Conservation (phyloP, 1,140 invertebrate genomes). For the Frieseomelitta varia region DNA sequence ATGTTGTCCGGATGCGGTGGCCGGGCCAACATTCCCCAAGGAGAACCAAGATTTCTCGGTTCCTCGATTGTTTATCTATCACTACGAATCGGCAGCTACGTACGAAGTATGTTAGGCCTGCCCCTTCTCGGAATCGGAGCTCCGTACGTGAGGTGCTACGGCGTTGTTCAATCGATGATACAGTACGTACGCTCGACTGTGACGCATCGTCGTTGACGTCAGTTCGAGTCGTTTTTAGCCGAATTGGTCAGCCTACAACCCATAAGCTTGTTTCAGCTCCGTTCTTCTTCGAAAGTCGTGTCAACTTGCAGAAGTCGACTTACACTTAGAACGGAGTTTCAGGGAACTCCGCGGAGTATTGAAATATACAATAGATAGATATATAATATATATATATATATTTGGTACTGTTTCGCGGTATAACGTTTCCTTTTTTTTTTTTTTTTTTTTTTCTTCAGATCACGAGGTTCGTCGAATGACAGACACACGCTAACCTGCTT, state of each 20-base stretch:
- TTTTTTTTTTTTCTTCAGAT: background rate
- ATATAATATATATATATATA: background rate
- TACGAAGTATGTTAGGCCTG: constrained; percentile 58
- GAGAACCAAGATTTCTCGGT: no score
- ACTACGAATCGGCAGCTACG: constrained; percentile 8
- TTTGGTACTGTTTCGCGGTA: constrained; percentile 40
- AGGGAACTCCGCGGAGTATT: constrained; percentile 28
- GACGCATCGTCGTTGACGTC: constrained; percentile 5
- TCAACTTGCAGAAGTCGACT: background rate
- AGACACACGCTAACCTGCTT: constrained; percentile 33
- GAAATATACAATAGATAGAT: constrained; percentile 53
- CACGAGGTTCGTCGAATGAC: constrained; percentile 49
- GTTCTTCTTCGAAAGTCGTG: background rate
- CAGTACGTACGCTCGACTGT: background rate
- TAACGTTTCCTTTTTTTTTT: constrained; percentile 17
- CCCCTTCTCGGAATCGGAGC: constrained; percentile 15
- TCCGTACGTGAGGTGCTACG: background rate
- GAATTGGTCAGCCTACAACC: background rate
- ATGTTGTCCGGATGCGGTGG: background rate
- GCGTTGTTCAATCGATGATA: constrained; percentile 8
- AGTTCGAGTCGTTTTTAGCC: background rate
- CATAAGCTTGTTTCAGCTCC: no score
- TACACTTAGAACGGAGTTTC: background rate
- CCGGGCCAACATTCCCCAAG: background rate
- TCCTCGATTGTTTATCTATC: background rate